These are phyloP conservation scores for Chalcis sispes DNA, from an alignment of 2,888 invertebrate species.

Conservation along the genomic window DNA sequence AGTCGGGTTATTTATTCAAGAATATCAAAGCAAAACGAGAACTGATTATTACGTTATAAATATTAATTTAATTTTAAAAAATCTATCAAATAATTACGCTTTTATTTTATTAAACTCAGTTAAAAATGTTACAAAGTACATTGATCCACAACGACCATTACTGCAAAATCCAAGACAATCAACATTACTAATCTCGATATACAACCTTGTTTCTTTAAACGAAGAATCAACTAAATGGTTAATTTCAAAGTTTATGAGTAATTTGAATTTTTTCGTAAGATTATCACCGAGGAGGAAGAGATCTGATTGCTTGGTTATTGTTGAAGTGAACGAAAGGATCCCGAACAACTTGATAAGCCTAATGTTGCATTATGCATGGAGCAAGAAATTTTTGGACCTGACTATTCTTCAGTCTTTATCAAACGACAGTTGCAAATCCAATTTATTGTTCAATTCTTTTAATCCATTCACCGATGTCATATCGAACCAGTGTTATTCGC, in stretches of 20 bases:
- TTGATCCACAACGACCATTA: neutral
- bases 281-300: constrained; percentile 25
- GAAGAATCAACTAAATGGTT: neutral
- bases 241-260: neutral
- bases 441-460: constrained; percentile 6
- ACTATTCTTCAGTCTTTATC: constrained; percentile 17
- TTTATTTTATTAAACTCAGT: neutral
- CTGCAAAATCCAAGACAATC: neutral
- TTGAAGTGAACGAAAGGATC: neutral
- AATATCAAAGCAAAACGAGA: neutral
- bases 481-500: neutral
- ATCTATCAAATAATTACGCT: neutral
- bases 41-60: neutral
- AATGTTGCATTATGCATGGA: constrained; percentile 32
- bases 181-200: constrained; percentile 3
- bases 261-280: constrained; percentile 11
- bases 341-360: neutral
- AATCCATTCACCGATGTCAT: constrained; percentile 39
- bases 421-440: neutral
- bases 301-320: constrained; percentile 17
- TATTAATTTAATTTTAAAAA: neutral
- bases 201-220: neutral
- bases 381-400: constrained; percentile 37
- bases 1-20: neutral
- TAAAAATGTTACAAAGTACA: neutral